These are phyloP conservation scores for Tachysurus fulvidraco DNA, from an alignment of 2,113 vertebrate genomes.

Conservation along the genomic window DNA sequence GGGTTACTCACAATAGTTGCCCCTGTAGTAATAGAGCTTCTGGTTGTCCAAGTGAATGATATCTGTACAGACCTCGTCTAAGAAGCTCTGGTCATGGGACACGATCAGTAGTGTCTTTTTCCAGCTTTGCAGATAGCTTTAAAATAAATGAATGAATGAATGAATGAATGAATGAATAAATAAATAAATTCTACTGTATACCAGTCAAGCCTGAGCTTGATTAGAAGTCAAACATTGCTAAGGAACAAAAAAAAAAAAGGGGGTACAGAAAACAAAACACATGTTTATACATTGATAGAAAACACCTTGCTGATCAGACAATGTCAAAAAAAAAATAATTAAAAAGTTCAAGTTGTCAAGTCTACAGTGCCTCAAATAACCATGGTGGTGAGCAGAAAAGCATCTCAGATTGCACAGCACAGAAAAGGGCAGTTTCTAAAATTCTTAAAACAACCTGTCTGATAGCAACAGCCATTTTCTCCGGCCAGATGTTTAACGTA, in stretches of 20 bases:
- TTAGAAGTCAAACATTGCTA: neutral
- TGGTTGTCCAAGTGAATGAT: slow-evolving; percentile 87
- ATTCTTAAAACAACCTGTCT: neutral
- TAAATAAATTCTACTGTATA: neutral
- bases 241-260: neutral
- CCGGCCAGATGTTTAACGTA: neutral
- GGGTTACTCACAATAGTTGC: slow-evolving; percentile 84
- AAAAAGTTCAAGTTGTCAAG: neutral
- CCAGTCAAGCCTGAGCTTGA: neutral
- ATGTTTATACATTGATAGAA: neutral
- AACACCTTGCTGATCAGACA: neutral
- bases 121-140: slow-evolving; percentile 89
- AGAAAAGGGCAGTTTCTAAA: neutral
- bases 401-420: neutral
- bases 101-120: slow-evolving; percentile 91
- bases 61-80: slow-evolving; percentile 91
- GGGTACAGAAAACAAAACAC: neutral
- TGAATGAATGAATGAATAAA: neutral
- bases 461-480: neutral
- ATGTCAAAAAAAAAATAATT: too few relatives aligned
- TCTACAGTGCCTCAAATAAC: neutral
- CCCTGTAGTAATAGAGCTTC: slow-evolving; percentile 88
- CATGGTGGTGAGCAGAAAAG: neutral
- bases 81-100: slow-evolving; percentile 92
- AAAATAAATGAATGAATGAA: neutral